phyloP scores from a whole-genome alignment of 2,113 vertebrate species.

The Pollimyrus isidori region DNA sequence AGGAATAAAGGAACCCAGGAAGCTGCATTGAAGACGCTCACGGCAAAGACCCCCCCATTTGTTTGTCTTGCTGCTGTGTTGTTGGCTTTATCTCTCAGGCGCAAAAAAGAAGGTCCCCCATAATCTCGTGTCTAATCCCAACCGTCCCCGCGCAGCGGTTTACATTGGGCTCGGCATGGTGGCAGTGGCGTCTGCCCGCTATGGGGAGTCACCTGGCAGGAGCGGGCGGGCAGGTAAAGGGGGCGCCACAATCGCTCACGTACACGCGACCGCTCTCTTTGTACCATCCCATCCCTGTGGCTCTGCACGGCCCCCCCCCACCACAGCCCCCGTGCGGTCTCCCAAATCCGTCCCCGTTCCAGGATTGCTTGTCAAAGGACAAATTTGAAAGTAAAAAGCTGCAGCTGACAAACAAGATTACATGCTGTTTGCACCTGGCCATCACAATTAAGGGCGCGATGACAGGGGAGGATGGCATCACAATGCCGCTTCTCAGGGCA shows the following conservation, averaged over 20 bases:
- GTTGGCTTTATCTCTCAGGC: neutral
- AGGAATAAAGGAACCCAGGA: neutral
- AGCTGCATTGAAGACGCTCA: neutral
- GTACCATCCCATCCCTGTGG: neutral
- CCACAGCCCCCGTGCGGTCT: slow-evolving; percentile 2
- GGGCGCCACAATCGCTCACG: slow-evolving; percentile 1
- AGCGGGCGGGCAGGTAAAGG: neutral
- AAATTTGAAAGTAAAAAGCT: slow-evolving; percentile 55
- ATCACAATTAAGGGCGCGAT: slow-evolving; percentile 57
- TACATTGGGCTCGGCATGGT: neutral
- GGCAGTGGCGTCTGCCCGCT: neutral
- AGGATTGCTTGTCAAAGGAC: slow-evolving; percentile 54
- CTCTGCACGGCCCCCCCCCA: neutral
- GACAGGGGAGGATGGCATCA: slow-evolving; percentile 51
- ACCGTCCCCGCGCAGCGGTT: neutral
- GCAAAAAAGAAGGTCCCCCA: neutral
- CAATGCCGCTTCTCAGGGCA: slow-evolving; percentile 56
- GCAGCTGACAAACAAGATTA: slow-evolving; percentile 60
- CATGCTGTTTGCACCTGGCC: slow-evolving; percentile 63
- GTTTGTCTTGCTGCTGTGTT: neutral
- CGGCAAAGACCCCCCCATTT: neutral
- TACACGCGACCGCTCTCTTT: neutral
- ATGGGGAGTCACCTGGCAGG: neutral
- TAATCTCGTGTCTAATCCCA: neutral
- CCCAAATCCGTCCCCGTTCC: slow-evolving; percentile 5